Percentiles rank a stretch among this genome's conserved stretches.
These are phyloP conservation scores for Peromyscus californicus DNA, from an alignment of 2,113 vertebrate genomes.

Conservation along the genomic window DNA sequence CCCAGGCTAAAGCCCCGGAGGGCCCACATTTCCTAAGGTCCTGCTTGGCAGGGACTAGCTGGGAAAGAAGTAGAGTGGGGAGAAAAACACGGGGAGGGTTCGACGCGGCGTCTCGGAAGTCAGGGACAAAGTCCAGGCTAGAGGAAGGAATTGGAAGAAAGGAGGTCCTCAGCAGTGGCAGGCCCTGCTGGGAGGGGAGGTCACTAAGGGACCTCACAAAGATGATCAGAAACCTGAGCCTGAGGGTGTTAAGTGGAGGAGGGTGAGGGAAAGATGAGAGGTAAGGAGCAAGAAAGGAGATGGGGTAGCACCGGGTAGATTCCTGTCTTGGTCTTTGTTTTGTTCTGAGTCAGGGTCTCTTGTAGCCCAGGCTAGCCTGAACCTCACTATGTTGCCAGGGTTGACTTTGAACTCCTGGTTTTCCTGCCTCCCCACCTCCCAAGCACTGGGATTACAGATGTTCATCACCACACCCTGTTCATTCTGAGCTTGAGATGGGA, in stretches of 20 bases:
- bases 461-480: background rate
- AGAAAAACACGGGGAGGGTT: background rate
- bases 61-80: background rate
- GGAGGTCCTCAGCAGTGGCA: background rate
- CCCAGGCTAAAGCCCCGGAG: background rate
- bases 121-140: background rate
- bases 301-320: background rate
- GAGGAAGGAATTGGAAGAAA: background rate
- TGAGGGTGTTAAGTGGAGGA: background rate
- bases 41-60: background rate
- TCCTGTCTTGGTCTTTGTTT: background rate
- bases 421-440: background rate
- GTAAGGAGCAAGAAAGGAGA: background rate
- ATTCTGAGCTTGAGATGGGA: background rate
- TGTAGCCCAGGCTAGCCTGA: background rate
- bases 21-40: background rate
- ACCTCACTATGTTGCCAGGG: background rate
- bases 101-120: background rate
- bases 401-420: background rate
- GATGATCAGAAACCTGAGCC: background rate
- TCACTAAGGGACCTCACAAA: background rate
- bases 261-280: background rate
- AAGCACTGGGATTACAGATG: background rate
- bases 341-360: background rate
- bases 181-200: background rate